phyloP scores from a whole-genome alignment of 2,797 vertebrate species.

The Enteromius treurensis region DNA sequence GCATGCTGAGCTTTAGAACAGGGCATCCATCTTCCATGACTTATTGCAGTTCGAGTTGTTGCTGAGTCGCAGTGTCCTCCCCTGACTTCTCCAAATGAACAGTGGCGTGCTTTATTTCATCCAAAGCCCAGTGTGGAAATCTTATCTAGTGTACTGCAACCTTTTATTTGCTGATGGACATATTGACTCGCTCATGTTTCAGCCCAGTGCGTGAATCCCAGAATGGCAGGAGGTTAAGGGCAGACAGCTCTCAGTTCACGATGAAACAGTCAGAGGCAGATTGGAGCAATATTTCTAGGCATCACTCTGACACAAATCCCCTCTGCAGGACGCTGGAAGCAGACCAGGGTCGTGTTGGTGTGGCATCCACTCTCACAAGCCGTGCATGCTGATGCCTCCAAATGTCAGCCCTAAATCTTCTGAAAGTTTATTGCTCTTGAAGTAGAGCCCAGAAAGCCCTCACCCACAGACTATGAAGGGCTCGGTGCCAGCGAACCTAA shows the following conservation, averaged over 20 bases:
- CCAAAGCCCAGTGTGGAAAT: constrained; percentile 25
- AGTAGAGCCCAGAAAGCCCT: constrained; percentile 58
- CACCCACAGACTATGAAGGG: constrained; percentile 62
- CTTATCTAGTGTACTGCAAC: constrained; percentile 30
- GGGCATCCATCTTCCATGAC: constrained; percentile 22
- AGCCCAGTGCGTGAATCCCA: constrained; percentile 31
- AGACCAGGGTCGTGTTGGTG: constrained; percentile 64
- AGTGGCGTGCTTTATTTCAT: constrained; percentile 35
- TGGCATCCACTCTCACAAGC: constrained; percentile 43
- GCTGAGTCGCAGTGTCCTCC: constrained; percentile 30
- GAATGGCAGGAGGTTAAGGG: constrained; percentile 35
- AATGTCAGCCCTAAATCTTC: constrained; percentile 63
- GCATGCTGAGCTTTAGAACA: background rate
- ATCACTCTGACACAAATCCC: constrained; percentile 55
- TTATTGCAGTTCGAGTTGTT: constrained; percentile 31
- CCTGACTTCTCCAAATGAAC: constrained; percentile 17
- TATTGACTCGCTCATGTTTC: constrained; percentile 39
- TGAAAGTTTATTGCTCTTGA: constrained; percentile 64
- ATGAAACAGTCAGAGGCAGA: constrained; percentile 48
- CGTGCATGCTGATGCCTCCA: constrained; percentile 58
- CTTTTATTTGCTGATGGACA: constrained; percentile 37
- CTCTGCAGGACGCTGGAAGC: constrained; percentile 57
- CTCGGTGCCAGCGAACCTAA: constrained; percentile 44
- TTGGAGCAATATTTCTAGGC: constrained; percentile 50
- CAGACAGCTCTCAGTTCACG: constrained; percentile 42